These are phyloP conservation scores for Reticulitermes lucifugus DNA, from an alignment of 2,888 invertebrate species.

Conservation along the genomic window DNA sequence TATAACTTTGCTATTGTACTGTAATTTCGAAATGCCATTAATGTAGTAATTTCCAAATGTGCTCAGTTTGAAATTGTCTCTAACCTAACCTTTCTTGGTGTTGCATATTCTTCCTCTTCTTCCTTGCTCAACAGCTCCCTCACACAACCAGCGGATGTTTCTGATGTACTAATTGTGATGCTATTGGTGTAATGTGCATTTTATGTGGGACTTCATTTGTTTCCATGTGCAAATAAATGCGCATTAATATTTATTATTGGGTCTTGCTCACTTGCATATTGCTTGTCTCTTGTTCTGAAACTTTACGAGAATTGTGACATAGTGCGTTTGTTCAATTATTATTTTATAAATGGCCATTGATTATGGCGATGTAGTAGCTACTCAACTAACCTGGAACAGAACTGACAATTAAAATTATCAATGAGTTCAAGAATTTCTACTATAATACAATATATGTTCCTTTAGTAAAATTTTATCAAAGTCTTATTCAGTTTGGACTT, in stretches of 20 bases:
- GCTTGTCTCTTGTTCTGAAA: slow-evolving; percentile 50
- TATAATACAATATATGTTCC: background rate
- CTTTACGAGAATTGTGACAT: background rate
- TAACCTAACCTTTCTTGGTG: slow-evolving; percentile 26
- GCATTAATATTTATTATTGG: slow-evolving; percentile 45
- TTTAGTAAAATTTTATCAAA: background rate
- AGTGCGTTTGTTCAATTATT: background rate
- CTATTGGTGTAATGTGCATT: slow-evolving; percentile 18
- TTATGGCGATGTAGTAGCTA: background rate
- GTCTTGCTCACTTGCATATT: slow-evolving; percentile 49
- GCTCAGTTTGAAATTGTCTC: background rate
- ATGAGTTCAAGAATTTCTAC: background rate
- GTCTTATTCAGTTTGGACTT: background rate
- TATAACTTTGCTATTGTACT: too few relatives aligned
- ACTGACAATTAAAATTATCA: background rate
- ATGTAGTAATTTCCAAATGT: too few relatives aligned
- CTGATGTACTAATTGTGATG: slow-evolving; percentile 5
- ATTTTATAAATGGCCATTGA: background rate
- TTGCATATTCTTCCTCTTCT: slow-evolving; percentile 42
- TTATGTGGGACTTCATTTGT: slow-evolving; percentile 8
- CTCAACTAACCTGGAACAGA: background rate
- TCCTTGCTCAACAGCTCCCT: slow-evolving; percentile 39
- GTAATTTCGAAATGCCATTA: too few relatives aligned
- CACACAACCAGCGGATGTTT: background rate
- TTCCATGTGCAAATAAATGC: slow-evolving; percentile 12